Conservation (phyloP, 2,797 vertebrate species). For the Microcaecilia unicolor region DNA sequence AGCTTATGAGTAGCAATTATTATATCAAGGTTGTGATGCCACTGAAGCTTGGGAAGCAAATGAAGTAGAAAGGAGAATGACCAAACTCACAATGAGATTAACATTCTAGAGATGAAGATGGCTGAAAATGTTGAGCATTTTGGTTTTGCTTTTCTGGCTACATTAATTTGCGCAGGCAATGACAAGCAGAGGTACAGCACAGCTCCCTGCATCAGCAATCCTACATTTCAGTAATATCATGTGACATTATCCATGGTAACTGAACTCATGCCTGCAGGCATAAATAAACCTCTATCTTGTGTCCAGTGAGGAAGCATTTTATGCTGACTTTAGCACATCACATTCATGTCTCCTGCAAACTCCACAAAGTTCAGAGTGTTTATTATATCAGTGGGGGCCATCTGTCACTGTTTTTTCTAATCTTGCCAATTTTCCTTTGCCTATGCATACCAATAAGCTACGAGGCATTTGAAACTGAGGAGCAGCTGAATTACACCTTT, state of each 20-base stretch:
- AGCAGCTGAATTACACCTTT: background rate
- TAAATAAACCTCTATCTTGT: background rate
- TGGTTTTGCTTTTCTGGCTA: too few relatives aligned
- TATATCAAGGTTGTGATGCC: too few relatives aligned
- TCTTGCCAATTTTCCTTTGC: constrained; percentile 8
- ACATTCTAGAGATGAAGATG: too few relatives aligned
- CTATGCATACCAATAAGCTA: background rate
- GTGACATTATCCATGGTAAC: background rate
- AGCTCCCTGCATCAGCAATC: background rate
- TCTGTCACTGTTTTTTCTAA: constrained; percentile 17
- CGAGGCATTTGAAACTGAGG: background rate
- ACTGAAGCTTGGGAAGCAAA: too few relatives aligned
- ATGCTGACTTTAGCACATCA: background rate
- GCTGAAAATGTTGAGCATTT: too few relatives aligned
- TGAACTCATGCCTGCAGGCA: constrained; percentile 1
- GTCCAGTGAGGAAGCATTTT: background rate
- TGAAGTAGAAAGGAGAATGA: too few relatives aligned
- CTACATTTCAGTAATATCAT: background rate
- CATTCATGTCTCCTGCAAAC: background rate
- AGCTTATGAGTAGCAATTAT: too few relatives aligned
- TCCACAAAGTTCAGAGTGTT: background rate
- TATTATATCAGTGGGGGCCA: background rate
- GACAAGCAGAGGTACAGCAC: background rate
- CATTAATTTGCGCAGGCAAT: background rate
- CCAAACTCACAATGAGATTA: too few relatives aligned